Conservation (phyloP, 2,113 vertebrate species). For the Gallinago jamesoni region DNA sequence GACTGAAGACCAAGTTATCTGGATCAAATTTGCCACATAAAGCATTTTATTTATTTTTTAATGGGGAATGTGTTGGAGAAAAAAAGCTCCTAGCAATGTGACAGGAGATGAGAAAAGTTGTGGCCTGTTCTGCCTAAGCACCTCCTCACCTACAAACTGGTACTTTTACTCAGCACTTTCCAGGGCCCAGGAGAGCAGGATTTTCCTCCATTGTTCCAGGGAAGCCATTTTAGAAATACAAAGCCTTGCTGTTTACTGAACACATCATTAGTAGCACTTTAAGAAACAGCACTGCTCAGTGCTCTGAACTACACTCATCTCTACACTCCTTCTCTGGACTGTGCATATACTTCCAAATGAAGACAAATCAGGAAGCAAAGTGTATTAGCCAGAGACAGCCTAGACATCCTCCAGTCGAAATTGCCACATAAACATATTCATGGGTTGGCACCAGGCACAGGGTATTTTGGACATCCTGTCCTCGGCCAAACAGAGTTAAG, state of each 20-base stretch:
- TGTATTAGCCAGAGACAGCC: neutral
- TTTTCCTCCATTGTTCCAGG: neutral
- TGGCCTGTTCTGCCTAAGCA: neutral
- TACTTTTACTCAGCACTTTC: neutral
- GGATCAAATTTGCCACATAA: neutral
- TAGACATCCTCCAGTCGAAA: neutral
- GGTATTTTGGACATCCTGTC: neutral
- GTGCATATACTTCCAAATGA: neutral
- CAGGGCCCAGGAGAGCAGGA: accelerated
- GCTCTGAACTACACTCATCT: too few species aligned
- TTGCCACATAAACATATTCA: accelerated
- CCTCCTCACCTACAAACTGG: neutral
- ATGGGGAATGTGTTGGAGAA: accelerated
- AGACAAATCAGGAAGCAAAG: neutral
- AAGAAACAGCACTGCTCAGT: neutral
- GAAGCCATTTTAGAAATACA: neutral
- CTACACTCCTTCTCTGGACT: neutral
- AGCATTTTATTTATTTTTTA: neutral
- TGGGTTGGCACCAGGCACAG: accelerated
- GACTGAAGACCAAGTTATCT: neutral
- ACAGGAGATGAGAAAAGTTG: neutral
- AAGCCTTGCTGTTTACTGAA: neutral
- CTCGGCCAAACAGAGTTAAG: neutral
- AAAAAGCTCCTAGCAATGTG: neutral
- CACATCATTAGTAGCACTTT: neutral